Percentiles rank a stretch among this genome's conserved stretches.
These are phyloP conservation scores for Diorhabda elongata DNA, from an alignment of 1,140 invertebrate species.

Conservation along the genomic window DNA sequence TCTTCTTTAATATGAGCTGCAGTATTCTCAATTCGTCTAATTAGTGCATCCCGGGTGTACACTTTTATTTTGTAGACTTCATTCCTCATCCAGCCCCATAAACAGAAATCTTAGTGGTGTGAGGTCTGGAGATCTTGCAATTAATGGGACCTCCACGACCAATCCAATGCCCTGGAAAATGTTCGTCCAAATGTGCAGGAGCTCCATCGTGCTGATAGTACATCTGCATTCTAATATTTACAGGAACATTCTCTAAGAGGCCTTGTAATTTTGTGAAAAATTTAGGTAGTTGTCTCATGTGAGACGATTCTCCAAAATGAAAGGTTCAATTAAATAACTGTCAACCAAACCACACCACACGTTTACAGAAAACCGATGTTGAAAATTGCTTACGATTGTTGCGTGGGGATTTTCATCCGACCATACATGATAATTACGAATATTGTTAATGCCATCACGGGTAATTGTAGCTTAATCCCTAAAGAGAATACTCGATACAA, in stretches of 20 bases:
- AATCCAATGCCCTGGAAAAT: neutral
- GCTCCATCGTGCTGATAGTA: neutral
- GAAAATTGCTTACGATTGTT: neutral
- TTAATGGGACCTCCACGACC: neutral
- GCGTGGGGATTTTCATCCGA: neutral
- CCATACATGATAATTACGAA: neutral
- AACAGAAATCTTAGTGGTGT: neutral
- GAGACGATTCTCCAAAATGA: neutral
- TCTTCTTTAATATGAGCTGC: neutral
- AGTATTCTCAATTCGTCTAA: neutral
- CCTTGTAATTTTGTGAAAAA: neutral
- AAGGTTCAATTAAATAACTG: neutral
- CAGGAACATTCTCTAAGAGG: neutral
- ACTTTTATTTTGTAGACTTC: neutral
- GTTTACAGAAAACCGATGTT: neutral
- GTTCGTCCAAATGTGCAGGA: neutral
- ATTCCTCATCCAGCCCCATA: neutral
- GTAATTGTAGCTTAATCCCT: neutral
- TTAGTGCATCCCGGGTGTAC: neutral
- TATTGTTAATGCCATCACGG: neutral
- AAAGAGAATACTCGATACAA: too few species aligned
- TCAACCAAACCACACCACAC: neutral
- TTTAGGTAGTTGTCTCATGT: neutral
- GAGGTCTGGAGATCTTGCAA: neutral
- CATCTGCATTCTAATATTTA: neutral